phyloP scores from a whole-genome alignment of 2,113 vertebrate genomes.

The Varanus komodoensis region DNA sequence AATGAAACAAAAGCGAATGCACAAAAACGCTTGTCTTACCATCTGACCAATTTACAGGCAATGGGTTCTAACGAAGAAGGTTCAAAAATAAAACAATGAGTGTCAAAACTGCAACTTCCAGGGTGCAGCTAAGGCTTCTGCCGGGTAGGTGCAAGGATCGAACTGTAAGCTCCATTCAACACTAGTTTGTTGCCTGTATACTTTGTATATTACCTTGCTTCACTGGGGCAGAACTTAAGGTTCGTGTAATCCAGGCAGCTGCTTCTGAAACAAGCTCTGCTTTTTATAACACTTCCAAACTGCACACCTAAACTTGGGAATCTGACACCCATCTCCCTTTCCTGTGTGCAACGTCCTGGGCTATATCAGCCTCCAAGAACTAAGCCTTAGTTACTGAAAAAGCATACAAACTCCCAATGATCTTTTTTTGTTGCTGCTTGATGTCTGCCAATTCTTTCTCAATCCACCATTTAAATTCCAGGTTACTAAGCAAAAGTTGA shows the following conservation, averaged over 20 bases:
- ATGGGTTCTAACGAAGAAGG: conserved; percentile 59
- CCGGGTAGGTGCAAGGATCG: conserved; percentile 53
- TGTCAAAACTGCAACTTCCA: conserved; percentile 49
- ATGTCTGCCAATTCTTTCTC: conserved; percentile 63
- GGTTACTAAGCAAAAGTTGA: conserved; percentile 69
- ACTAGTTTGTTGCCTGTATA: conserved; percentile 32
- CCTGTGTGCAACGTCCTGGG: neutral
- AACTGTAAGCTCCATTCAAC: conserved; percentile 57
- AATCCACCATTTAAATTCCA: conserved; percentile 68
- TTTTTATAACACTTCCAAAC: neutral
- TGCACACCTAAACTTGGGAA: conserved; percentile 6
- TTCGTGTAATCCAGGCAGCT: neutral
- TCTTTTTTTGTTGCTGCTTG: conserved; percentile 52
- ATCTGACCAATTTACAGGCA: conserved; percentile 63
- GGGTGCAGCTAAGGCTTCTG: conserved; percentile 45
- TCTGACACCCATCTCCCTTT: neutral
- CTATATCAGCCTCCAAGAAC: neutral
- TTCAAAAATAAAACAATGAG: conserved; percentile 58
- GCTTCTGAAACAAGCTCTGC: conserved; percentile 5
- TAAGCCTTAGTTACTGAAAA: neutral
- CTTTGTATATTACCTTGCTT: conserved; percentile 29
- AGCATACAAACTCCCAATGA: conserved; percentile 15
- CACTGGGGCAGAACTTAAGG: conserved; percentile 14
- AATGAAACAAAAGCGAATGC: conserved; percentile 38
- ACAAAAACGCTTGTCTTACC: conserved; percentile 43